phyloP scores from a whole-genome alignment of 2,888 invertebrate species.

The Archips xylosteana region DNA sequence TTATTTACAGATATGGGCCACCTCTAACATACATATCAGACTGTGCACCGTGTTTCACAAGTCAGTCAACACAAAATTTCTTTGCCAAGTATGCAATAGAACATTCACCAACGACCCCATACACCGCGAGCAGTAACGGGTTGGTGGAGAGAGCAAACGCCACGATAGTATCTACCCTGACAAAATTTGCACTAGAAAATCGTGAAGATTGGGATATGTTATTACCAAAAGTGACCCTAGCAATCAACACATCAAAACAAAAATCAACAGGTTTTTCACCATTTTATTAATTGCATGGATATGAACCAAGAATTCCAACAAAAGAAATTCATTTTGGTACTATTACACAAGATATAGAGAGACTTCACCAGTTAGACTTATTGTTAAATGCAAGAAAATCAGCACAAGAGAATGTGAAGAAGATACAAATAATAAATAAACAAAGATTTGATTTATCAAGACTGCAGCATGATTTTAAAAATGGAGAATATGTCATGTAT shows the following conservation, averaged over 20 bases:
- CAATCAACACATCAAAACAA: slow-evolving; percentile 7
- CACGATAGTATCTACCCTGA: too few species aligned
- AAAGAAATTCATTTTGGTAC: slow-evolving; percentile 5
- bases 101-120: too few species aligned
- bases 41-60: too few species aligned
- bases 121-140: too few species aligned
- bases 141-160: too few species aligned
- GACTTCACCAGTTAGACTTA: not conserved
- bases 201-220: too few species aligned
- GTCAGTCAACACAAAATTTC: too few species aligned
- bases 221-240: too few species aligned
- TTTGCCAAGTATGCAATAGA: too few species aligned
- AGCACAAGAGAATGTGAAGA: not conserved
- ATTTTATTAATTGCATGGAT: not conserved
- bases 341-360: not conserved
- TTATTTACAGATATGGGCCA: too few species aligned
- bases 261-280: slow-evolving; percentile 22
- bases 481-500: slow-evolving; percentile 1
- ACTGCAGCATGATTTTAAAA: not conserved
- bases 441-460: slow-evolving; percentile 4
- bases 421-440: slow-evolving; percentile 3
- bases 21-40: too few species aligned
- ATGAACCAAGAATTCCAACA: not conserved
- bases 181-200: too few species aligned
- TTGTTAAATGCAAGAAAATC: not conserved